A percentile compares a stretch with the other conserved stretches of the same genome.
Conservation (phyloP, 2,113 vertebrate genomes). For the Corvus moneduloides region DNA sequence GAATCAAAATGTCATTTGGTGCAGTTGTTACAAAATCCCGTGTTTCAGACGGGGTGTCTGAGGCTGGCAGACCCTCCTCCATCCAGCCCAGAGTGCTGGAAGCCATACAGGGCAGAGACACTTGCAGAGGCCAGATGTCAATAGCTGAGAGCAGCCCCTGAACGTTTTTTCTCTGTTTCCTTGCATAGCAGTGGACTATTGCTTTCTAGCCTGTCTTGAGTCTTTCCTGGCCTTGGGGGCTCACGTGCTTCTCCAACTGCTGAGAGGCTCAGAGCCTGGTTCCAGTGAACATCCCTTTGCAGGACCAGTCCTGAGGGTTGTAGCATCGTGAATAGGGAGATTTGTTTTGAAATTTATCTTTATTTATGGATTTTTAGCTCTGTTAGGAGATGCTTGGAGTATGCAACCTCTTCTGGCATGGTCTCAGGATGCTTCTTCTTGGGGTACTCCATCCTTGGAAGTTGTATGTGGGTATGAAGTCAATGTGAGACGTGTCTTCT, state of each 20-base stretch:
- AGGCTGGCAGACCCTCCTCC: neutral
- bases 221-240: neutral
- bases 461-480: neutral
- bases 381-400: neutral
- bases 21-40: neutral
- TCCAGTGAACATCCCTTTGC: neutral
- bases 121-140: neutral
- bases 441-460: neutral
- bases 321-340: neutral
- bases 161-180: neutral
- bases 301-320: neutral
- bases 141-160: neutral
- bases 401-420: fast-evolving
- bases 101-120: neutral
- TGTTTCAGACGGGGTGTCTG: fast-evolving
- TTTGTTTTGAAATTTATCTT: neutral
- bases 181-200: neutral
- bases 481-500: fast-evolving
- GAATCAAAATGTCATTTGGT: neutral
- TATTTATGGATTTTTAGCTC: neutral
- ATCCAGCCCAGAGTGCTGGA: fast-evolving
- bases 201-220: neutral
- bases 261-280: neutral
- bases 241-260: neutral
- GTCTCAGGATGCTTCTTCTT: neutral